A percentile compares a stretch with the other conserved stretches of the same genome.
Evolutionary conservation across 2,113 vertebrate species (phyloP).

Genomic region (Lamprologus callipterus): DNA sequence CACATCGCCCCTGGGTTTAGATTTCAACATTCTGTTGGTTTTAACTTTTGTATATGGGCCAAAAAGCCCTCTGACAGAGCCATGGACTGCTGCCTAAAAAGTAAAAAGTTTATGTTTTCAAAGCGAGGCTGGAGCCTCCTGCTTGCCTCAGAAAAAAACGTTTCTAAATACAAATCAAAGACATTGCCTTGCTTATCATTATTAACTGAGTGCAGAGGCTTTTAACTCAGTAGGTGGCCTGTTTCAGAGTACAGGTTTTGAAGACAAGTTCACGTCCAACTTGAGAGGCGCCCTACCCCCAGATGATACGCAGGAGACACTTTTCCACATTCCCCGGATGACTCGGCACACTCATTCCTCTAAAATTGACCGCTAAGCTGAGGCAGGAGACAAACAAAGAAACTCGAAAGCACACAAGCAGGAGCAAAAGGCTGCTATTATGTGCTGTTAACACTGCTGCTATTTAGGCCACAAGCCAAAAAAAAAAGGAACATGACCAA

Average conservation of each 20-base stretch:
- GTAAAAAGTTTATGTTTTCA: background rate
- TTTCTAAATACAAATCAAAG: background rate
- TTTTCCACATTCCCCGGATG: constrained; percentile 69
- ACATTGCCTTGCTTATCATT: background rate
- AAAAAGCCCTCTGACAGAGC: background rate
- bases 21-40: constrained; percentile 21
- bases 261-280: constrained; percentile 58
- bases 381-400: constrained; percentile 58
- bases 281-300: background rate
- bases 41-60: constrained; percentile 9
- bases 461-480: constrained; percentile 27
- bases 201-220: background rate
- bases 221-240: constrained; percentile 26
- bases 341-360: constrained; percentile 64
- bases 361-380: constrained; percentile 57
- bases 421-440: constrained; percentile 52
- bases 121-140: background rate
- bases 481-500: constrained; percentile 20
- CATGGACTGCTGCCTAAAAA: background rate
- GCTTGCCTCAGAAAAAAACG: background rate
- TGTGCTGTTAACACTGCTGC: constrained; percentile 11
- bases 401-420: constrained; percentile 34
- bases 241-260: constrained; percentile 14
- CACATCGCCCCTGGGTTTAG: constrained; percentile 23
- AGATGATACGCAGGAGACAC: constrained; percentile 34